These are phyloP conservation scores for Scrobipalpa costella DNA, from an alignment of 2,888 invertebrate species.

Conservation along the genomic window DNA sequence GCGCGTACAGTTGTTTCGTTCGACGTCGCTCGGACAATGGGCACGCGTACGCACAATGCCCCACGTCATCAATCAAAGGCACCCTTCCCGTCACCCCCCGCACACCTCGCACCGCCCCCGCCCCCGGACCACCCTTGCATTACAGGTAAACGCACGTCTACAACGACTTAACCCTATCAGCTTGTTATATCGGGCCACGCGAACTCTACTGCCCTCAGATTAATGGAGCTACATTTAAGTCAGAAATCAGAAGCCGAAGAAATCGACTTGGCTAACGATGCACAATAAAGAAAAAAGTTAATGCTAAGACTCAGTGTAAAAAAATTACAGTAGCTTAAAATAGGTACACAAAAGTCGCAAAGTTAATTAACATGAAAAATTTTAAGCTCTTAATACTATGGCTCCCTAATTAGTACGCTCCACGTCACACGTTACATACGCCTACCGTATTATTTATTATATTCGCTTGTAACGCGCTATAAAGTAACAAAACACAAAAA, in stretches of 20 bases:
- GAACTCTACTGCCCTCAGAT: conserved; percentile 26
- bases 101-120: conserved; percentile 20
- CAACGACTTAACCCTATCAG: conserved; percentile 41
- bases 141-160: conserved; percentile 45
- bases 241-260: conserved; percentile 19
- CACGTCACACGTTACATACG: neutral
- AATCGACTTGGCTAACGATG: conserved; percentile 17
- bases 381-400: neutral
- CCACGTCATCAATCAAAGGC: conserved; percentile 71
- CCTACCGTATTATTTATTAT: conserved; percentile 6
- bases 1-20: conserved; percentile 68
- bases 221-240: conserved; percentile 23
- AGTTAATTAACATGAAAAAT: conserved; percentile 16
- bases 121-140: conserved; percentile 42
- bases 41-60: conserved; percentile 61
- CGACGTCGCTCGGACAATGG: conserved; percentile 69
- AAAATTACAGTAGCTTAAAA: neutral
- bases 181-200: conserved; percentile 36
- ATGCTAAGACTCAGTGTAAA: neutral
- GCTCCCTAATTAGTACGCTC: neutral
- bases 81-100: conserved; percentile 41
- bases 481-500: conserved; percentile 16
- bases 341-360: neutral
- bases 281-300: neutral
- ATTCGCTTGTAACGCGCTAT: neutral